These are phyloP conservation scores for Oenanthe oenanthe DNA, from an alignment of 2,113 vertebrate genomes.

Conservation along the genomic window DNA sequence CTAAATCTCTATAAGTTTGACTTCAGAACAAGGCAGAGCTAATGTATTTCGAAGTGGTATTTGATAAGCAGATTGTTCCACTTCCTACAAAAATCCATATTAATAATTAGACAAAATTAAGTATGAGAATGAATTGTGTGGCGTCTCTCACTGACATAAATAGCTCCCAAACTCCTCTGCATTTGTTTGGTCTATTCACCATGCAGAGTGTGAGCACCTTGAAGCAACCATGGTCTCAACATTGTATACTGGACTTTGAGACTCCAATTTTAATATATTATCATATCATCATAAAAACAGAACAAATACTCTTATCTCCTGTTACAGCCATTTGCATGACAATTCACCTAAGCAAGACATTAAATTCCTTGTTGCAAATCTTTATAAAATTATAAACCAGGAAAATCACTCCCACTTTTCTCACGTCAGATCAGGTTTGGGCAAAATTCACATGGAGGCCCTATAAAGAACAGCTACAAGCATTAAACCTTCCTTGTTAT, in stretches of 20 bases:
- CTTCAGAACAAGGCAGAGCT: neutral
- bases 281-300: neutral
- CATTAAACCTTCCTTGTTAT: neutral
- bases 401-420: neutral
- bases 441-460: rapidly evolving
- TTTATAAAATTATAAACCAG: neutral
- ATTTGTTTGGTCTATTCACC: neutral
- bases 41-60: neutral
- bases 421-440: neutral
- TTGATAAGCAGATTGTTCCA: neutral
- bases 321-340: neutral
- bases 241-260: neutral
- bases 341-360: neutral
- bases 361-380: neutral
- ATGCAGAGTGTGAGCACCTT: neutral
- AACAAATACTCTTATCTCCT: neutral
- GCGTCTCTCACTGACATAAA: neutral
- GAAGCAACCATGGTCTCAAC: rapidly evolving
- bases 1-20: neutral
- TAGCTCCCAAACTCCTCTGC: neutral
- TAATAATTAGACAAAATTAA: neutral
- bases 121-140: neutral
- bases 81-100: neutral
- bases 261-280: neutral
- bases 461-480: neutral